phyloP scores from a whole-genome alignment of 2,113 vertebrate genomes.

The Vimba vimba region DNA sequence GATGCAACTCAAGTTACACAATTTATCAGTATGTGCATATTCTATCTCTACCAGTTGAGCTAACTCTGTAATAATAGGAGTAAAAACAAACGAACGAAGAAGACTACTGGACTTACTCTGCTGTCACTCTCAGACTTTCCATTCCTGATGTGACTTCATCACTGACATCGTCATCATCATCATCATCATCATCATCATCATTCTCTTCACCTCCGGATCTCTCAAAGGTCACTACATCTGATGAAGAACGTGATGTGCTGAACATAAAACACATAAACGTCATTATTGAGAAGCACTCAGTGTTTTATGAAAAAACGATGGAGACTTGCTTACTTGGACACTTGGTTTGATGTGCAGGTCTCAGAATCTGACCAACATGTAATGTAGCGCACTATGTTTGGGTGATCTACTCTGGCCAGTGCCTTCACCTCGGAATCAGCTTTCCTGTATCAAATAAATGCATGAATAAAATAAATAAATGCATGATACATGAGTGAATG shows the following conservation, averaged over 20 bases:
- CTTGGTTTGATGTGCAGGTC: not conserved
- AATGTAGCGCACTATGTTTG: conserved; percentile 55
- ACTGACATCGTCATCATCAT: not conserved
- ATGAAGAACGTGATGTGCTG: not conserved
- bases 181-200: not conserved
- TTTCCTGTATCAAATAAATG: conserved; percentile 9
- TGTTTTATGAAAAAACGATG: not conserved
- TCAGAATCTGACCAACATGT: conserved; percentile 30
- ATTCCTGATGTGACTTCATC: not conserved
- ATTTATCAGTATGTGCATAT: not conserved
- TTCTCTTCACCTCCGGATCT: not conserved
- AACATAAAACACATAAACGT: not conserved
- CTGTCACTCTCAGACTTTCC: not conserved
- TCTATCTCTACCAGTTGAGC: not conserved
- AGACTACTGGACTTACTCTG: not conserved
- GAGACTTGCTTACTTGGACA: not conserved
- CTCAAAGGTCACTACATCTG: not conserved
- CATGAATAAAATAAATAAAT: not conserved
- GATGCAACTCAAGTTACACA: not conserved
- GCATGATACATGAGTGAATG: not conserved
- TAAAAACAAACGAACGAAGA: too few relatives aligned
- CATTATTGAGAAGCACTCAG: not conserved
- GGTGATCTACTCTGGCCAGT: conserved; percentile 38
- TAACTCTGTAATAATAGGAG: not conserved
- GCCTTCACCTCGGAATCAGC: conserved; percentile 50